phyloP scores from a whole-genome alignment of 2,797 vertebrate species.

The Helostoma temminkii region DNA sequence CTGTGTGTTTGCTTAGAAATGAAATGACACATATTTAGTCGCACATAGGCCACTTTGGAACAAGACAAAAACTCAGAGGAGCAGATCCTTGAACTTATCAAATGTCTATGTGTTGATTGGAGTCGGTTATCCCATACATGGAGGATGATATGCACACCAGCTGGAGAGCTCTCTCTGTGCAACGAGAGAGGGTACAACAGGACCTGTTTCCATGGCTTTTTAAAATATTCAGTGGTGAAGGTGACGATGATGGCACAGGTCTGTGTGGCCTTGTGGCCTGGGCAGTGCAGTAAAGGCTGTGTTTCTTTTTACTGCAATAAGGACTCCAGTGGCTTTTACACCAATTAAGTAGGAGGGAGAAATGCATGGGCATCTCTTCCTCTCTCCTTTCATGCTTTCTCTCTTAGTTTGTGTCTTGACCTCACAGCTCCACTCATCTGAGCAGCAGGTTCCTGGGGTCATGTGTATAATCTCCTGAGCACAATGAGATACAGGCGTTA shows the following conservation, averaged over 20 bases:
- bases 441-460: conserved; percentile 55
- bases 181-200: conserved; percentile 52
- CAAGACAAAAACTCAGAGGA: conserved; percentile 19
- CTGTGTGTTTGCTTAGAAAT: background rate
- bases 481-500: conserved; percentile 69
- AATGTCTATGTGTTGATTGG: conserved; percentile 48
- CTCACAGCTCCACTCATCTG: conserved; percentile 40
- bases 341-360: conserved; percentile 5
- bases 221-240: conserved; percentile 67
- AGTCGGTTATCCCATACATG: conserved; percentile 57
- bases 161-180: conserved; percentile 50
- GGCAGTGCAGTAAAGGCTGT: conserved; percentile 16
- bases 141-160: conserved; percentile 58
- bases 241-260: conserved; percentile 39
- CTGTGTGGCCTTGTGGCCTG: background rate
- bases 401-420: conserved; percentile 5
- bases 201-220: conserved; percentile 58
- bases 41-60: conserved; percentile 5
- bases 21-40: conserved; percentile 7
- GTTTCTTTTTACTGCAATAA: background rate
- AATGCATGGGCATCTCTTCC: background rate
- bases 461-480: conserved; percentile 61
- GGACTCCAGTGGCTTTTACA: background rate
- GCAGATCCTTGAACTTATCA: conserved; percentile 51
- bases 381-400: background rate